phyloP scores from a whole-genome alignment of 2,888 invertebrate genomes.

The Cheilosia vernalis region DNA sequence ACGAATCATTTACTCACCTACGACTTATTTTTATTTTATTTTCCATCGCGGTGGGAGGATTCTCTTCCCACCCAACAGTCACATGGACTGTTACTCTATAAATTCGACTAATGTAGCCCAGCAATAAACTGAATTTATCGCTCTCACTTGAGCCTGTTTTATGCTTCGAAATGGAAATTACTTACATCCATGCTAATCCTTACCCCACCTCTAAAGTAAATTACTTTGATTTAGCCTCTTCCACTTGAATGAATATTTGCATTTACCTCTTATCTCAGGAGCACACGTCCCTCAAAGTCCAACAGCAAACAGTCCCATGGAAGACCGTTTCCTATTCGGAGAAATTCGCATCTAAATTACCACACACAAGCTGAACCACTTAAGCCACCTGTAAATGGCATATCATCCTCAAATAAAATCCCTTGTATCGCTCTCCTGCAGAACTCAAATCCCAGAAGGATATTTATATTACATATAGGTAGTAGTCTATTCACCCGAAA shows the following conservation, averaged over 20 bases:
- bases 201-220: too few species aligned
- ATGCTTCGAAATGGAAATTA: too few species aligned
- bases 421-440: conserved; percentile 13
- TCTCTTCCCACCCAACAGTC: too few species aligned
- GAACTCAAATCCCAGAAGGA: conserved; percentile 20
- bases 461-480: not conserved
- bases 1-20: too few species aligned
- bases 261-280: not conserved
- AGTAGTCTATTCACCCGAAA: not conserved
- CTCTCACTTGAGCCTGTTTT: too few species aligned
- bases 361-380: not conserved
- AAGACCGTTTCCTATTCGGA: conserved; percentile 15
- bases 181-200: too few species aligned
- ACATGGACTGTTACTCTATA: too few species aligned
- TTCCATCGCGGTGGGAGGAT: too few species aligned
- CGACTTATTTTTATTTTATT: too few species aligned
- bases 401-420: conserved; percentile 14
- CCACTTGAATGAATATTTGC: not conserved
- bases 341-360: conserved; percentile 7
- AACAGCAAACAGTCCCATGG: not conserved
- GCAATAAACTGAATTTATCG: too few species aligned
- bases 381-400: conserved; percentile 32
- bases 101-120: too few species aligned
- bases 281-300: not conserved
- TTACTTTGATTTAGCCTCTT: not conserved